Evolutionary conservation across 2,113 vertebrate genomes (phyloP).

Genomic region (Gallinago paraguaiae): DNA sequence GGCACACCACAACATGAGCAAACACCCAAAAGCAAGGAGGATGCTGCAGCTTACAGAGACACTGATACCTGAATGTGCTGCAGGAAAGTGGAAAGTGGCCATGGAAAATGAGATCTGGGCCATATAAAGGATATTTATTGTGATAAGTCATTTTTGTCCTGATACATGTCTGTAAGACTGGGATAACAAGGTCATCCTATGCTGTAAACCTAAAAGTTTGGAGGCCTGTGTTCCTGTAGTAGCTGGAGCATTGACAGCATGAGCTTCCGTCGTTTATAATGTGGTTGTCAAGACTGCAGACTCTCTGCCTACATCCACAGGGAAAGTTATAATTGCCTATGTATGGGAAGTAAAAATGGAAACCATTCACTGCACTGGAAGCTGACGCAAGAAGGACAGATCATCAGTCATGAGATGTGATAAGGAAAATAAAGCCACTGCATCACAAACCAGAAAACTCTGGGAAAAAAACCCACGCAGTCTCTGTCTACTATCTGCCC

Average conservation of each 20-base stretch:
- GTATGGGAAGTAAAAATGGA: not conserved
- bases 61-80: not conserved
- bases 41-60: rapidly evolving
- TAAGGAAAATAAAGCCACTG: not conserved
- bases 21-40: not conserved
- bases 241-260: not conserved
- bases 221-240: not conserved
- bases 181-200: not conserved
- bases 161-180: not conserved
- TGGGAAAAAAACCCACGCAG: not conserved
- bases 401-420: not conserved
- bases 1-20: rapidly evolving
- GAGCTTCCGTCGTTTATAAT: not conserved
- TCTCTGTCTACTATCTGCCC: not conserved
- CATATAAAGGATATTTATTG: not conserved
- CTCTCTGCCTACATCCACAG: not conserved
- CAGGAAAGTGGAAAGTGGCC: not conserved
- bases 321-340: not conserved
- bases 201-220: not conserved
- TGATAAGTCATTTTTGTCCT: not conserved
- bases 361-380: not conserved
- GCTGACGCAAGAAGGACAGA: not conserved
- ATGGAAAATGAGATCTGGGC: not conserved
- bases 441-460: not conserved
- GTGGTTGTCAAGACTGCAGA: not conserved